Conservation (phyloP, 2,888 invertebrate species). For the Drosophila longiperda region DNA sequence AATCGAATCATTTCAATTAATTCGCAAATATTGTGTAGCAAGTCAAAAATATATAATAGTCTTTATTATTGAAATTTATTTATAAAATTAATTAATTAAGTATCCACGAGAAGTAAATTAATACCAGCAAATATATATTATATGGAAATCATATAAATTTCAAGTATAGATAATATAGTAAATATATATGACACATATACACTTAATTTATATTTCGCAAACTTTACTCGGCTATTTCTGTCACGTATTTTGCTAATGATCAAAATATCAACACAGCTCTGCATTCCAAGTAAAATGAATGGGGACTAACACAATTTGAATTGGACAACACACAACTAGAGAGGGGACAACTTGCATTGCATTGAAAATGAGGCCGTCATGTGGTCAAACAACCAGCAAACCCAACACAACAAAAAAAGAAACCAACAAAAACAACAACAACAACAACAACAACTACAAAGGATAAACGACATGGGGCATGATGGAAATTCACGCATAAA, state of each 20-base stretch:
- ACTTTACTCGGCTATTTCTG: background rate
- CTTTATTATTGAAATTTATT: background rate
- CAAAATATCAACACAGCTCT: background rate
- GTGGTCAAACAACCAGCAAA: conserved; percentile 74
- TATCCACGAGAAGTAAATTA: background rate
- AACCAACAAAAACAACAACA: conserved; percentile 2
- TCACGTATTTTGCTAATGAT: conserved; percentile 3
- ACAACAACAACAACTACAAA: conserved; percentile 35
- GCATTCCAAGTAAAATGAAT: conserved; percentile 28
- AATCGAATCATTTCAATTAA: too few species aligned
- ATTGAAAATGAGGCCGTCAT: conserved; percentile 62
- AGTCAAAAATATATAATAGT: background rate
- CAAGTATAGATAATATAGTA: background rate
- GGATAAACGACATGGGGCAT: conserved; percentile 53
- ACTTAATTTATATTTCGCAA: background rate
- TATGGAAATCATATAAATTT: too few species aligned
- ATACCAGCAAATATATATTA: too few species aligned
- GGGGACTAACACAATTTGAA: conserved; percentile 56
- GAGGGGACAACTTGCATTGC: conserved; percentile 24
- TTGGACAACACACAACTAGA: conserved; percentile 33
- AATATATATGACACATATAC: background rate
- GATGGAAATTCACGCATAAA: conserved; percentile 68
- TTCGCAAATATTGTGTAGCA: background rate
- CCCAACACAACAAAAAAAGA: conserved; percentile 29
- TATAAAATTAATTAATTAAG: too few species aligned